Conservation (phyloP, 2,888 invertebrate genomes). For the Cecidostiba fungosa region DNA sequence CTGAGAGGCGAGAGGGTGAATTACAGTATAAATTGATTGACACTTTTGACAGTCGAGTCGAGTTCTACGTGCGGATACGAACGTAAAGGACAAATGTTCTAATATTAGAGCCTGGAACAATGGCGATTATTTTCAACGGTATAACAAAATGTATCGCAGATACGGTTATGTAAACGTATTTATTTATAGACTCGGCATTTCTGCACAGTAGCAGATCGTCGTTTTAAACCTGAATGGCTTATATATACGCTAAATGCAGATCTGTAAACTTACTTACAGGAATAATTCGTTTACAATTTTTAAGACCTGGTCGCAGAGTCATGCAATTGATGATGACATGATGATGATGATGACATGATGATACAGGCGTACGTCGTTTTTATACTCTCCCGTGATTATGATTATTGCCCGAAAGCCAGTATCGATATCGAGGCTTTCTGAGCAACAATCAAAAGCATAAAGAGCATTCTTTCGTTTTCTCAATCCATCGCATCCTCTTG, state of each 20-base stretch:
- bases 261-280: no score
- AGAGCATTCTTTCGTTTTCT: slow-evolving; percentile 69
- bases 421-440: slow-evolving; percentile 79
- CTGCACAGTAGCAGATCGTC: no score
- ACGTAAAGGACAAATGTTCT: neutral
- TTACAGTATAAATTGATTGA: no score
- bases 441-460: slow-evolving; percentile 81
- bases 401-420: slow-evolving; percentile 81
- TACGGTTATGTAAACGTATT: neutral
- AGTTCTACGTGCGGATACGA: no score
- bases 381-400: slow-evolving; percentile 79
- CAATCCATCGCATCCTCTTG: neutral
- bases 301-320: no score
- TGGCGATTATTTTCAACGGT: neutral
- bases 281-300: no score
- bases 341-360: neutral
- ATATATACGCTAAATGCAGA: no score
- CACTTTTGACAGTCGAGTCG: no score
- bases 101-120: neutral
- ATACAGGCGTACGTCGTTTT: slow-evolving; percentile 64
- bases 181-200: no score
- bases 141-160: neutral
- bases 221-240: no score
- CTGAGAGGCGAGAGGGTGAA: no score
- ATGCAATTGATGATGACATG: no score